Base-by-base conservation (phyloP, 2,113 vertebrate genomes). In the Tragelaphus imberbis region DNA sequence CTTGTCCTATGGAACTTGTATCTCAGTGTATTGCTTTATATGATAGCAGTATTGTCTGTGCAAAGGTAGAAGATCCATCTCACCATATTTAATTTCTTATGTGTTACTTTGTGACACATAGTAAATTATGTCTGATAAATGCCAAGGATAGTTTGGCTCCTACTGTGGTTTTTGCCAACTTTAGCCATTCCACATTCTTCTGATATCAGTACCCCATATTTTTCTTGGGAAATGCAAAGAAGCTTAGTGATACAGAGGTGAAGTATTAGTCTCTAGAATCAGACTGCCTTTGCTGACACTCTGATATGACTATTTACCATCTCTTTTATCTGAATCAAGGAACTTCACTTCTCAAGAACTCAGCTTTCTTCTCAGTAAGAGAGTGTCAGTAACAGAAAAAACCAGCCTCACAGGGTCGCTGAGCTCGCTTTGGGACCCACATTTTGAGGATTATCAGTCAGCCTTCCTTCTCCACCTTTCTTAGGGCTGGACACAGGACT, bases 191-290 rank as follows among this genome's bases (percentile, higher is more conserved):
- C 12, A 27, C 36, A 53, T 63, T 87, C 13, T 77, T 53, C 47
- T 65, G 53, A 40, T 92, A 47, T 30, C 2, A 9, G 10, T 56
- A 58, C 30, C 81, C 58, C 19, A 47, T 3, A 36, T 68, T 94
- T 93, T 44, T 84, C 51, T 40, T 49, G 63, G 30, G 25, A 90
- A 86, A 90, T 84, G n/a, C 28, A 75, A 84, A 87, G 80, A 85
- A 47, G 23, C 3, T 16, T 94, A 59, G 2, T 17, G 19, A 9
- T 4, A 47, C 11, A 75, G 12, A 12, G 7, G 9, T 36, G 27
- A 84, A 68, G 44, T 27, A n/a, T 53, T 40, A 12, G 4, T 85
- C 33, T 53, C 63, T 84, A 36, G 47, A 84, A 56, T 68, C 13
- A 75, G 9, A 7, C 23, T 85, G 13, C 10, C 27, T n/a, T 0